phyloP scores from a whole-genome alignment of 1,140 invertebrate species.

The Anthonomus grandis region DNA sequence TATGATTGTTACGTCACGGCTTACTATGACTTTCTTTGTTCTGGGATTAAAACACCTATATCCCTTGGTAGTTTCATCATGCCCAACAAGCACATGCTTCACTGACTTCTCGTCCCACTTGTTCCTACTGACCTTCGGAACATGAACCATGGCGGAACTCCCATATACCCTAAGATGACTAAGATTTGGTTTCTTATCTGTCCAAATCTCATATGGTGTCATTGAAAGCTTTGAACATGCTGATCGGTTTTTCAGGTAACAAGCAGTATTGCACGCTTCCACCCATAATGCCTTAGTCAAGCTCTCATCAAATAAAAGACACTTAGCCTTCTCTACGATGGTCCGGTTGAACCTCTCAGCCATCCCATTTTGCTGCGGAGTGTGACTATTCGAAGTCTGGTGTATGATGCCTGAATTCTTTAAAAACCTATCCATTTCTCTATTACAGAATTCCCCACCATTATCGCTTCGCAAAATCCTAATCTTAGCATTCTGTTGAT shows the following conservation, averaged over 20 bases:
- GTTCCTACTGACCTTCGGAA: constrained; percentile 33
- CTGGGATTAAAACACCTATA: constrained; percentile 34
- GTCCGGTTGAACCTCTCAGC: constrained; percentile 48
- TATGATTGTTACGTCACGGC: constrained; percentile 41
- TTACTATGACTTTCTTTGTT: constrained; percentile 33
- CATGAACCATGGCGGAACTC: constrained; percentile 41
- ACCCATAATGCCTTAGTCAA: constrained; percentile 46
- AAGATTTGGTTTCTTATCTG: constrained; percentile 36
- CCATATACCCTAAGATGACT: constrained; percentile 41
- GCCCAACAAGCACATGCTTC: constrained; percentile 35
- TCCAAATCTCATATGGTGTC: constrained; percentile 36
- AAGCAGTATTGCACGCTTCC: constrained; percentile 48
- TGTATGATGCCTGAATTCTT: constrained; percentile 33
- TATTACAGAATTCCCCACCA: constrained; percentile 35
- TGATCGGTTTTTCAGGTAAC: constrained; percentile 49
- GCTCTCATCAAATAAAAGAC: constrained; percentile 42
- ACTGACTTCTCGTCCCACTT: constrained; percentile 37
- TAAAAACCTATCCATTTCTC: constrained; percentile 35
- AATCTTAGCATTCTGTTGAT: too few species aligned
- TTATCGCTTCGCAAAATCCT: constrained; percentile 38
- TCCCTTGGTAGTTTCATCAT: constrained; percentile 25
- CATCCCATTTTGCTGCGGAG: constrained; percentile 49
- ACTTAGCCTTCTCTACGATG: constrained; percentile 44
- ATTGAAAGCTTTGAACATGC: constrained; percentile 20
- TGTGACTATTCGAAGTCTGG: constrained; percentile 39